A percentile compares a stretch with the other conserved stretches of the same genome.
Conservation (phyloP, 2,113 vertebrate genomes). For the Planiliza haematocheilus region DNA sequence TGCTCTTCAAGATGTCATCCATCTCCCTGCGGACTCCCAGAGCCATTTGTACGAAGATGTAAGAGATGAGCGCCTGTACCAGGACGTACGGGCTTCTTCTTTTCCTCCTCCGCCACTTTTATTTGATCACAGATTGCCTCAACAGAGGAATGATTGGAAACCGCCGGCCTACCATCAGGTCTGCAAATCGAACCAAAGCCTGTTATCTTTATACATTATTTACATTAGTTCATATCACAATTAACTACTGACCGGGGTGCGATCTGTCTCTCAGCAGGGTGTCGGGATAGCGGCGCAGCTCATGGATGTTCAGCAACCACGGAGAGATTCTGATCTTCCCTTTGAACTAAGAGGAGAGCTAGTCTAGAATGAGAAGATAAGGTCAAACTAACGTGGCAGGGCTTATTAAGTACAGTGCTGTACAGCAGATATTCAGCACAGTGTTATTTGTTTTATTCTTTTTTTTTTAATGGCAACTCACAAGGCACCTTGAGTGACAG, state of each 20-base stretch:
- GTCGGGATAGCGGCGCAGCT: constrained; percentile 57
- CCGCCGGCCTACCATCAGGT: constrained; percentile 61
- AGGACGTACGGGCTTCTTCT: constrained; percentile 53
- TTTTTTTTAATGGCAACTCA: neutral
- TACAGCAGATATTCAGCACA: neutral
- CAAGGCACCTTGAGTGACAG: neutral
- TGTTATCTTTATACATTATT: constrained; percentile 1
- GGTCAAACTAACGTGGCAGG: neutral
- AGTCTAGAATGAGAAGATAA: constrained; percentile 74
- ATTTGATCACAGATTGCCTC: constrained; percentile 32
- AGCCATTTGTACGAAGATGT: constrained; percentile 78
- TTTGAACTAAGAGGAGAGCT: constrained; percentile 87
- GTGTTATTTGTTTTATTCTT: constrained; percentile 13
- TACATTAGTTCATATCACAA: neutral
- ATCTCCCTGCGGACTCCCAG: constrained; percentile 40
- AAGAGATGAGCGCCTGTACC: constrained; percentile 47
- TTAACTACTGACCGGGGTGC: neutral
- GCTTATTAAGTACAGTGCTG: constrained; percentile 1
- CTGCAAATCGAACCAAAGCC: constrained; percentile 26
- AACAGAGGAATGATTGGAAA: constrained; percentile 46
- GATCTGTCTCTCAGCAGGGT: constrained; percentile 61
- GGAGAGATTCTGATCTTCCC: constrained; percentile 74
- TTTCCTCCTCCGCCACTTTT: constrained; percentile 27
- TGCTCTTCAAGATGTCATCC: constrained; percentile 45
- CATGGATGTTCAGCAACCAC: constrained; percentile 49